A percentile compares a stretch with the other conserved stretches of the same genome.
These are phyloP conservation scores for Celastrina argiolus DNA, from an alignment of 2,888 invertebrate genomes.

Conservation along the genomic window DNA sequence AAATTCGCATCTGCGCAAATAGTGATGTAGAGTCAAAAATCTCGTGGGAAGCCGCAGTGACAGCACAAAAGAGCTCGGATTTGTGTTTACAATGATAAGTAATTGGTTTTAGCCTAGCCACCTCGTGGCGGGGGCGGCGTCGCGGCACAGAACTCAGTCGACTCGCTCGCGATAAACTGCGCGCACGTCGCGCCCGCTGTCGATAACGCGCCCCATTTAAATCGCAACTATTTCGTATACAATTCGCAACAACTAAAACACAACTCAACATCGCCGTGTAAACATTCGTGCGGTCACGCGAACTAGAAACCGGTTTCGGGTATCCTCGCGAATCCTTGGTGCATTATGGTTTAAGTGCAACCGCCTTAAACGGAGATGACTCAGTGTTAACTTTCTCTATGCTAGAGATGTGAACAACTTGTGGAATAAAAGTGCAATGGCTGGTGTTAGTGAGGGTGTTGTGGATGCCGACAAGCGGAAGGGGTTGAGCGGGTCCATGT, in stretches of 20 bases:
- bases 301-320: not conserved
- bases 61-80: conserved; percentile 42
- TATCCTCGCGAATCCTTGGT: not conserved
- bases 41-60: conserved; percentile 59
- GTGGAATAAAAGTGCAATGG: conserved; percentile 60
- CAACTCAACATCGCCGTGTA: not conserved
- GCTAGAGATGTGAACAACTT: conserved; percentile 62
- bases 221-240: conserved; percentile 27
- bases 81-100: conserved; percentile 58
- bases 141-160: conserved; percentile 45
- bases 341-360: conserved; percentile 51
- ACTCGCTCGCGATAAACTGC: conserved; percentile 56
- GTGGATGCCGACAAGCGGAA: conserved; percentile 51
- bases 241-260: not conserved
- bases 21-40: conserved; percentile 41
- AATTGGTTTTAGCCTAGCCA: conserved; percentile 52
- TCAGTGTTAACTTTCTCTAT: conserved; percentile 57
- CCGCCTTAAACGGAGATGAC: conserved; percentile 51
- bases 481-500: conserved; percentile 70
- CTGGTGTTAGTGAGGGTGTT: conserved; percentile 63
- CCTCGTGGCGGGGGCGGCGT: conserved; percentile 32
- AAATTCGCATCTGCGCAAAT: not conserved
- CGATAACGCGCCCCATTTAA: conserved; percentile 68
- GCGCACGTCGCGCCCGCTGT: conserved; percentile 55
- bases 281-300: not conserved